Percentiles rank a stretch among this genome's conserved stretches.
These are phyloP conservation scores for Laterallus jamaicensis DNA, from an alignment of 2,113 vertebrate species.

Conservation along the genomic window DNA sequence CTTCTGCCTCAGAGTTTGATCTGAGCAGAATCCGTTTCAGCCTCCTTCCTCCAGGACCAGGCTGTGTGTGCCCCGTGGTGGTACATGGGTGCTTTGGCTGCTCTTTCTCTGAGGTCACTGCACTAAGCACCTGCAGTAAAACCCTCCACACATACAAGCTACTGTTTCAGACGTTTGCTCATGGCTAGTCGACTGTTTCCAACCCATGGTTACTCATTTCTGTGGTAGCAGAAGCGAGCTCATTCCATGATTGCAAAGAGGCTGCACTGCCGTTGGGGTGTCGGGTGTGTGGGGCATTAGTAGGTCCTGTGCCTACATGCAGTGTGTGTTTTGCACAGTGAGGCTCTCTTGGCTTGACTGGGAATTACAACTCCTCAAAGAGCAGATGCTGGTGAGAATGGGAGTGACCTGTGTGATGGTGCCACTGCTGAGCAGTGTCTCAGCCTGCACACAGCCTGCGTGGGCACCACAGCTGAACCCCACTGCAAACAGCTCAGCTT, in stretches of 20 bases:
- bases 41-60: neutral
- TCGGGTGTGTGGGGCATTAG: neutral
- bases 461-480: neutral
- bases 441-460: neutral
- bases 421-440: neutral
- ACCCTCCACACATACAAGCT: neutral
- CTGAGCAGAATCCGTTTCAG: neutral
- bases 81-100: neutral
- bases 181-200: neutral
- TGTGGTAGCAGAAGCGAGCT: neutral
- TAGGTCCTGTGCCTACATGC: accelerated
- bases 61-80: neutral
- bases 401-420: neutral
- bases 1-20: neutral
- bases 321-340: accelerated
- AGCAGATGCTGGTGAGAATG: neutral
- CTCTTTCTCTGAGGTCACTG: neutral
- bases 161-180: neutral
- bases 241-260: neutral
- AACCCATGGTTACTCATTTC: neutral
- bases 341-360: neutral
- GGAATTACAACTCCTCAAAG: neutral
- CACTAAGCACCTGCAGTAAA: neutral
- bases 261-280: neutral
- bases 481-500: accelerated